Percentiles rank a stretch among this genome's conserved stretches.
These are phyloP conservation scores for Pollicipes pollicipes DNA, from an alignment of 1,140 invertebrate genomes.

Conservation along the genomic window DNA sequence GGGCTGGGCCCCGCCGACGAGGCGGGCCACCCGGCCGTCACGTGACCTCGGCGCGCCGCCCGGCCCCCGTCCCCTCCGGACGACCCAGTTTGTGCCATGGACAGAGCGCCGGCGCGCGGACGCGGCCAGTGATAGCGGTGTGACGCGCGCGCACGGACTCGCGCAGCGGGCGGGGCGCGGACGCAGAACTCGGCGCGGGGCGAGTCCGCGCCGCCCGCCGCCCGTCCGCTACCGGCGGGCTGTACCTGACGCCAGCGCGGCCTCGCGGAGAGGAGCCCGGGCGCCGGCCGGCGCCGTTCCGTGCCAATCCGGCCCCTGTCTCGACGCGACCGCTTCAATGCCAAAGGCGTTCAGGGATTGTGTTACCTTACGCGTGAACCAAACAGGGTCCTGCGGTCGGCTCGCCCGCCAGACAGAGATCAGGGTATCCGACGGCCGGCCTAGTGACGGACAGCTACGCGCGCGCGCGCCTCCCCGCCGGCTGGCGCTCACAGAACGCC, in stretches of 20 bases:
- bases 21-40: neutral
- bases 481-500: neutral
- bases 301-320: too few relatives aligned
- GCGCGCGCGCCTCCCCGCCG: too few relatives aligned
- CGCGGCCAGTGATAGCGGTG: neutral
- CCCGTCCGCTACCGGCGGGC: too few relatives aligned
- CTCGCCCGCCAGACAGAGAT: neutral
- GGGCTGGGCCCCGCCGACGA: neutral
- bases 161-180: too few relatives aligned
- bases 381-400: neutral
- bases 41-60: neutral
- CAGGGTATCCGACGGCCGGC: neutral
- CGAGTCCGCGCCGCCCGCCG: too few relatives aligned
- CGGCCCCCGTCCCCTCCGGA: too few relatives aligned
- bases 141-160: neutral
- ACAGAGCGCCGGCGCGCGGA: too few relatives aligned
- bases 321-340: neutral
- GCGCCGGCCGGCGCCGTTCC: too few relatives aligned
- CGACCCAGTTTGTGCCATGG: neutral
- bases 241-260: too few relatives aligned
- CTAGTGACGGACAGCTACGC: too few relatives aligned
- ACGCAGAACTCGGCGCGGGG: neutral
- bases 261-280: too few relatives aligned
- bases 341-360: neutral
- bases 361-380: neutral